Percentiles rank a stretch among this genome's conserved stretches.
Evolutionary conservation across 2,113 vertebrate species (phyloP).

Genomic region (Galeopterus variegatus): DNA sequence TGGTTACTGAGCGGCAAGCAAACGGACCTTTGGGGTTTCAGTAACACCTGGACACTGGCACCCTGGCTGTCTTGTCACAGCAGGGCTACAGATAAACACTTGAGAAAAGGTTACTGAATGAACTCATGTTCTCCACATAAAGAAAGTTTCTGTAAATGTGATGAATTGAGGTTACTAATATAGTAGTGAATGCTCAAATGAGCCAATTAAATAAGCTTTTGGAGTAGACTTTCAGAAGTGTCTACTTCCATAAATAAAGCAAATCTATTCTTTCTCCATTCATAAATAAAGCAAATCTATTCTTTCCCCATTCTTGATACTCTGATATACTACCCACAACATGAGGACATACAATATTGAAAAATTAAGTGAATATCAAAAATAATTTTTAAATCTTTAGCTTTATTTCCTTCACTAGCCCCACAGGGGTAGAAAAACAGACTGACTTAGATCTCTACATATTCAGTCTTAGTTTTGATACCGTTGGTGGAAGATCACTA

Average conservation of each 20-base stretch:
- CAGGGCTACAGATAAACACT: too few relatives aligned
- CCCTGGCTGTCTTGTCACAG: neutral
- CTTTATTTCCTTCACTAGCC: neutral
- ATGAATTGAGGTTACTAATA: neutral
- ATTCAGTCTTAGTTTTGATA: neutral
- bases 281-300: neutral
- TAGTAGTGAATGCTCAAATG: neutral
- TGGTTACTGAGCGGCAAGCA: too few relatives aligned
- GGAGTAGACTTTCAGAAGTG: neutral
- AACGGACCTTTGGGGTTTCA: too few relatives aligned
- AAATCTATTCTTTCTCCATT: too few relatives aligned
- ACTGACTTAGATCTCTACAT: neutral
- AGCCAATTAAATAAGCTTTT: neutral
- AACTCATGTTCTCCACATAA: neutral
- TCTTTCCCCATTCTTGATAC: neutral
- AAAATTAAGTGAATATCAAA: neutral
- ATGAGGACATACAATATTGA: neutral
- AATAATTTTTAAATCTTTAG: neutral
- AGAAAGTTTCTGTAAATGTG: neutral
- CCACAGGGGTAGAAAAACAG: neutral
- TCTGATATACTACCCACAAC: neutral
- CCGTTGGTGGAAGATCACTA: neutral
- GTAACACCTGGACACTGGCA: neutral
- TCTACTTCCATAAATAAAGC: neutral
- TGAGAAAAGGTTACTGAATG: neutral